Percentiles rank a stretch among this genome's conserved stretches.
Evolutionary conservation across 2,797 vertebrate species (phyloP).

Genomic region (Lithobates sylvaticus): DNA sequence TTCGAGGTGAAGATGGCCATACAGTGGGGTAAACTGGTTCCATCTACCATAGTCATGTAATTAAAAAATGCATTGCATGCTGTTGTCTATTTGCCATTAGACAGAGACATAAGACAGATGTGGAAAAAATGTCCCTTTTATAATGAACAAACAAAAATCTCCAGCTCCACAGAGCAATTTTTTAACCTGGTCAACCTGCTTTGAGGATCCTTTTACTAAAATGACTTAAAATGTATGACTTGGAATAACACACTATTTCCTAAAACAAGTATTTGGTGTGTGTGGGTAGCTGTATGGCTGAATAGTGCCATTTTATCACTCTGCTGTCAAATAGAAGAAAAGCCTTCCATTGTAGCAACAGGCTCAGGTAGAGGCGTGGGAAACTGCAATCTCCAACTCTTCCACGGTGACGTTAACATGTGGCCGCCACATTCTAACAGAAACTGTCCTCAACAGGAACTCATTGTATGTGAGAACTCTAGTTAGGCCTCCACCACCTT

Average conservation of each 20-base stretch:
- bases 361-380: background rate
- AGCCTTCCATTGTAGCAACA: background rate
- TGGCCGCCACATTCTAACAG: constrained; percentile 31
- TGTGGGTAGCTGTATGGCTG: background rate
- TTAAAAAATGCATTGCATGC: background rate
- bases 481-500: background rate
- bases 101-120: background rate
- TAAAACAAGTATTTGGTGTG: background rate
- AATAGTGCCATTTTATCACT: background rate
- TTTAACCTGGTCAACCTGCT: background rate
- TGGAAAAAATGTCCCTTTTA: background rate
- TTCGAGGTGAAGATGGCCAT: background rate
- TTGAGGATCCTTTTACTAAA: background rate
- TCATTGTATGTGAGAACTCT: background rate
- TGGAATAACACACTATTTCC: background rate
- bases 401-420: constrained; percentile 12
- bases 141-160: background rate
- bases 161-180: background rate
- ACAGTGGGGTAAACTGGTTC: background rate
- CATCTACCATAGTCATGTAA: background rate
- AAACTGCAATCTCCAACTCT: background rate
- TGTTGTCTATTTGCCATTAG: no score
- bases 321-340: background rate
- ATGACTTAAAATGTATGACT: background rate
- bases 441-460: background rate